phyloP scores from a whole-genome alignment of 1,140 invertebrate genomes.

The Ditylenchus dipsaci region DNA sequence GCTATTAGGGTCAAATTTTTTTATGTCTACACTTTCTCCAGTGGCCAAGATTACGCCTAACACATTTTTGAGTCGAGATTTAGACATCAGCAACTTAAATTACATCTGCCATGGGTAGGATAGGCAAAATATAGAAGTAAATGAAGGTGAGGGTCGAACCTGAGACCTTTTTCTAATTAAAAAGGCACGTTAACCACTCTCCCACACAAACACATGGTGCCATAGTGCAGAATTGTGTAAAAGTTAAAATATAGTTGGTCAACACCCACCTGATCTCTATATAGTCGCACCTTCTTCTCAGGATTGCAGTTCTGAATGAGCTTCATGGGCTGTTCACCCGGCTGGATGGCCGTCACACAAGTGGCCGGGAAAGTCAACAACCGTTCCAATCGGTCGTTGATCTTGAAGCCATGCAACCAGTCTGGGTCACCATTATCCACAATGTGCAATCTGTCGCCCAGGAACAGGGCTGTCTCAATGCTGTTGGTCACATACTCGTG shows the following conservation, averaged over 20 bases:
- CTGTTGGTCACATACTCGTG: slow-evolving; percentile 48
- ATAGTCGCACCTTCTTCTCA: slow-evolving; percentile 32
- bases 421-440: slow-evolving; percentile 58
- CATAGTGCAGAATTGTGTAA: background rate
- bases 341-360: slow-evolving; percentile 48
- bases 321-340: slow-evolving; percentile 53
- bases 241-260: background rate
- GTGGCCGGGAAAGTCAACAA: slow-evolving; percentile 53
- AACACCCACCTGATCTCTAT: slow-evolving; percentile 38
- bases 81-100: no score
- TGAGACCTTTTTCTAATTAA: background rate
- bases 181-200: background rate
- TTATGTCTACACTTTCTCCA: no score
- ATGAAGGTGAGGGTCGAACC: background rate
- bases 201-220: background rate
- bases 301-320: slow-evolving; percentile 47
- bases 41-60: no score
- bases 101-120: no score
- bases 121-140: background rate
- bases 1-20: no score
- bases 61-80: no score
- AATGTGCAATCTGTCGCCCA: slow-evolving; percentile 51
- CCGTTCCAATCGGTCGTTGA: slow-evolving; percentile 42
- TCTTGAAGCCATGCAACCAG: slow-evolving; percentile 55
- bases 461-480: slow-evolving; percentile 22